These are phyloP conservation scores for Drosophila anomalata DNA, from an alignment of 2,888 invertebrate species.

Conservation along the genomic window DNA sequence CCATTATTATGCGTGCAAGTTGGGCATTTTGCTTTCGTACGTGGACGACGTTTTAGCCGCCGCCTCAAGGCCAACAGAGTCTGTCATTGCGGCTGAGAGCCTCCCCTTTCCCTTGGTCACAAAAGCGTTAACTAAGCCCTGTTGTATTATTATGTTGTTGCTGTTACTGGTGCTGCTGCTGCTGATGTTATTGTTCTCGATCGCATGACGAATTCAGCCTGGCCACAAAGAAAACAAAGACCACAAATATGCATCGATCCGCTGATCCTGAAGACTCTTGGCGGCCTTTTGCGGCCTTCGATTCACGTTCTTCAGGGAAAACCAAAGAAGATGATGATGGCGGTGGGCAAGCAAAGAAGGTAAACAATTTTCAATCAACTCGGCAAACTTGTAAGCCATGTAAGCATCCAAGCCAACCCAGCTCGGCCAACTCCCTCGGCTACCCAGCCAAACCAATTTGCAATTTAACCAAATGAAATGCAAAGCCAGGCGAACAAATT, in stretches of 20 bases:
- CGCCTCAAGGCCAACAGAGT: constrained; percentile 69
- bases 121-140: constrained; percentile 76
- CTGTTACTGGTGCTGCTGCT: not conserved
- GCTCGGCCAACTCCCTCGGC: constrained; percentile 10
- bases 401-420: constrained; percentile 18
- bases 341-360: constrained; percentile 20
- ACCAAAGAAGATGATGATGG: constrained; percentile 27
- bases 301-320: constrained; percentile 73
- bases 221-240: constrained; percentile 56
- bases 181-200: constrained; percentile 49
- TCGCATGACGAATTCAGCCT: constrained; percentile 69
- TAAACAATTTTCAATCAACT: constrained; percentile 74
- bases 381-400: constrained; percentile 31
- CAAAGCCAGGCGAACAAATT: constrained; percentile 63
- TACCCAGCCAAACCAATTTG: constrained; percentile 56
- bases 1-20: constrained; percentile 76
- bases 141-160: constrained; percentile 23
- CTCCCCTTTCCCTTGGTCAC: constrained; percentile 17
- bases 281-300: constrained; percentile 38
- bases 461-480: constrained; percentile 69
- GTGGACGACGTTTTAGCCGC: constrained; percentile 63
- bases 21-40: constrained; percentile 68
- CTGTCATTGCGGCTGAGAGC: constrained; percentile 29
- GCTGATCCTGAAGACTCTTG: constrained; percentile 44
- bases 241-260: constrained; percentile 70